Evolutionary conservation across 2,888 invertebrate species (phyloP), one percentile per base, ranked within the genome.

Genomic region (Neoaliturus tenellus): DNA sequence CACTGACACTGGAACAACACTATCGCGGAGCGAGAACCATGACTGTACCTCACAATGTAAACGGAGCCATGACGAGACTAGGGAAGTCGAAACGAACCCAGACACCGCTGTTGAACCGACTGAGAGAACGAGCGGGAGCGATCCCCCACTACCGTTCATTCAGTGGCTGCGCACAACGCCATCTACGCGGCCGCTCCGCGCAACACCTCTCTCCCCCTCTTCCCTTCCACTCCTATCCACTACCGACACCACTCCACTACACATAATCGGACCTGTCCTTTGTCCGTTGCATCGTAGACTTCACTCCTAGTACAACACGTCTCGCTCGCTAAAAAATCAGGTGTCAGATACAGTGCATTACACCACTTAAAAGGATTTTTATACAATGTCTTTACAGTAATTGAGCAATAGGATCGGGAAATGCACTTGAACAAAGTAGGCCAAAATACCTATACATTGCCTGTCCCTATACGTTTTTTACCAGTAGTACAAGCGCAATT

Each of bases 151-250:
- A 78, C 44, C 1, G 14, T 48, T 35, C 71, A 71, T 71, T 71
- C 71, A 71, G 75, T 39, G 41, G n/a, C 55, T 78, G 78, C 78
- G 78, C 78, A 55, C 78, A 33, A 31, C 78, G 31, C 51, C n/a
- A 48, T 33, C 78, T 35, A 28, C 8, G n/a, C 55, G 78, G 75
- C 78, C 25, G 31, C 78, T 33, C 31, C 78, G 78, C 78, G 78
- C 78, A 75, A 39, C 41, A 71, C 41, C 10, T 23, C 23, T 2
- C 35, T 39, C n/a, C 39, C 41, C 41, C 17, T 39, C 20, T 12
- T 31, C 12, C 62, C 62, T n/a, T n/a, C n/a, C n/a, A n/a, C n/a
- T n/a, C n/a, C n/a, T n/a, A n/a, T n/a, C n/a, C n/a, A n/a, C n/a
- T n/a, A n/a, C n/a, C n/a, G 5, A 39, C 44, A 44, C 75, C 55